Base-by-base conservation (phyloP, 2,888 invertebrate genomes). In the Serripes groenlandicus region DNA sequence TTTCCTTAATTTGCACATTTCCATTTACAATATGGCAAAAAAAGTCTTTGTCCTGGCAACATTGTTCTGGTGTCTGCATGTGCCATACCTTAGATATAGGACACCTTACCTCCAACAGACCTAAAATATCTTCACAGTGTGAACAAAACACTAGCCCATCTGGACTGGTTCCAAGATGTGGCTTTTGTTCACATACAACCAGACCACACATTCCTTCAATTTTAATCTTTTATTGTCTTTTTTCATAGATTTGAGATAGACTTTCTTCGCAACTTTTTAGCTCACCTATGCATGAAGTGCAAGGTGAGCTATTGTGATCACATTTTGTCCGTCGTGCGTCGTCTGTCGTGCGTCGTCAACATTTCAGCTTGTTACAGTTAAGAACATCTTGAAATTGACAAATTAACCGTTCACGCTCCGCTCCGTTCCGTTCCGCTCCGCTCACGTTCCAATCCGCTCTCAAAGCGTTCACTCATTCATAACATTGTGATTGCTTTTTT, bases 91-190 rank as follows among this genome's bases (percentile, higher is more conserved):
- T 34, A 18, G 37, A n/a, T n/a, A n/a, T n/a, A 37, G 84, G 84
- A 64, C 84, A 84, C 58, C 81, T 84, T 5, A 84, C 58, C 42
- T 84, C 84, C 15, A 80, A 5, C 7, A 72, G 23, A 30, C 77
- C 75, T 11, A 58, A 30, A 34, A 7, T 1, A 3, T 37, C 49
- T 32, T 49, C 26, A 54, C 66, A 62, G 0, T 60, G 34, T 5
- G n/a, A n/a, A 64, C 60, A 72, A 4, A 54, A 26, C 1, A 83
- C 70, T 1, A 83, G 26, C 28, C 78, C 78, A 81, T 81, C 84
- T 52, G 81, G 81, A 42, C 81, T 75, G 7, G 73, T 18, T 28
- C 73, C 83, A 21, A 83, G 42, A 42, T 69, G 52, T 37, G 83
- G 83, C 15, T 26, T 60, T 1, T 66, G 42, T 28, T 23, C n/a